phyloP scores from a whole-genome alignment of 2,113 vertebrate genomes.

The Sminthopsis crassicaudata region DNA sequence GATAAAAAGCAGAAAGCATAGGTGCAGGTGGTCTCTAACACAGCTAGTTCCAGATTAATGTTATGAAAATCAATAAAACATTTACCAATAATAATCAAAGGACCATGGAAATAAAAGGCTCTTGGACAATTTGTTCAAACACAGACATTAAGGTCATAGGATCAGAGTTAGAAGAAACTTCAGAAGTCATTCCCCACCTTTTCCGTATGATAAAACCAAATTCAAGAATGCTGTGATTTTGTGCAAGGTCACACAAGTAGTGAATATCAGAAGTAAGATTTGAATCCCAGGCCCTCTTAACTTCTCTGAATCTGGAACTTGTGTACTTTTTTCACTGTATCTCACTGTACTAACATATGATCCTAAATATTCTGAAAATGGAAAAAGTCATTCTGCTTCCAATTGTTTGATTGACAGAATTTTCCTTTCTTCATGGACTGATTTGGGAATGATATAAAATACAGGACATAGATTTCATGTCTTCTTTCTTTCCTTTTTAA shows the following conservation, averaged over 20 bases:
- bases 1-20: background rate
- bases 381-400: background rate
- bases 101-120: background rate
- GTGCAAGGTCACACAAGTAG: background rate
- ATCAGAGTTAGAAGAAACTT: background rate
- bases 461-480: background rate
- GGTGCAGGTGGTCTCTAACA: background rate
- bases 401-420: accelerated
- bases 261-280: background rate
- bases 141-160: background rate
- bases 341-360: background rate
- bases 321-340: background rate
- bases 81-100: background rate
- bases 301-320: background rate
- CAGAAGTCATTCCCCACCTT: background rate
- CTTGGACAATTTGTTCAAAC: background rate
- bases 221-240: background rate
- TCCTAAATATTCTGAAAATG: background rate
- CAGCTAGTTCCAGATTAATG: too few relatives aligned
- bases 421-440: background rate
- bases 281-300: background rate
- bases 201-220: background rate
- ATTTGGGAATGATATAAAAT: background rate
- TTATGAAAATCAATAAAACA: background rate
- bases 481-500: background rate